Evolutionary conservation across 2,797 vertebrate genomes (phyloP).

Genomic region (Balearica regulorum): DNA sequence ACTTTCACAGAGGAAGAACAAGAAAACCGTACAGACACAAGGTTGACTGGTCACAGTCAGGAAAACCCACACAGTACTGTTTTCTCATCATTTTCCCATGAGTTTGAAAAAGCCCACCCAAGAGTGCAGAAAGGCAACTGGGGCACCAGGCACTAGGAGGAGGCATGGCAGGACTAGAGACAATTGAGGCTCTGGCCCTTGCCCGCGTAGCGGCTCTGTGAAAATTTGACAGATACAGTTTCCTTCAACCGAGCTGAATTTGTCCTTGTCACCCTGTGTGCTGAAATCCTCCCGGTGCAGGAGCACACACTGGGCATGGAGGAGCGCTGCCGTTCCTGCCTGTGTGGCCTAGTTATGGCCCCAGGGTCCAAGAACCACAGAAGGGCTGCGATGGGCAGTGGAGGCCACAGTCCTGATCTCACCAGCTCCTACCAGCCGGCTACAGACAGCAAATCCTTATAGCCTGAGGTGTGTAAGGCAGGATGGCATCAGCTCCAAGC

Average conservation of each 20-base stretch:
- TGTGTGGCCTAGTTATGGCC: rapidly evolving
- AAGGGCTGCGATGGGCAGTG: not conserved
- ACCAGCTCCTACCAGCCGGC: not conserved
- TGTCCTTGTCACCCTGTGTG: not conserved
- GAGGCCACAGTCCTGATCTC: not conserved
- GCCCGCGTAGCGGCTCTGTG: rapidly evolving
- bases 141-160: not conserved
- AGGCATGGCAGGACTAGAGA: not conserved
- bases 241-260: not conserved
- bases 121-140: not conserved
- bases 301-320: not conserved
- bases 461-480: not conserved
- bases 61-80: not conserved
- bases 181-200: not conserved
- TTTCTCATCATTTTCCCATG: not conserved
- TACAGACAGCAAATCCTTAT: not conserved
- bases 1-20: not conserved
- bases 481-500: not conserved
- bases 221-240: not conserved
- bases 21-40: not conserved
- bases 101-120: not conserved
- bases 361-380: not conserved
- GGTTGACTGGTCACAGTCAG: not conserved
- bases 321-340: not conserved
- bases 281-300: not conserved